Evolutionary conservation across 2,113 vertebrate genomes (phyloP).

Genomic region (Falco punctatus): DNA sequence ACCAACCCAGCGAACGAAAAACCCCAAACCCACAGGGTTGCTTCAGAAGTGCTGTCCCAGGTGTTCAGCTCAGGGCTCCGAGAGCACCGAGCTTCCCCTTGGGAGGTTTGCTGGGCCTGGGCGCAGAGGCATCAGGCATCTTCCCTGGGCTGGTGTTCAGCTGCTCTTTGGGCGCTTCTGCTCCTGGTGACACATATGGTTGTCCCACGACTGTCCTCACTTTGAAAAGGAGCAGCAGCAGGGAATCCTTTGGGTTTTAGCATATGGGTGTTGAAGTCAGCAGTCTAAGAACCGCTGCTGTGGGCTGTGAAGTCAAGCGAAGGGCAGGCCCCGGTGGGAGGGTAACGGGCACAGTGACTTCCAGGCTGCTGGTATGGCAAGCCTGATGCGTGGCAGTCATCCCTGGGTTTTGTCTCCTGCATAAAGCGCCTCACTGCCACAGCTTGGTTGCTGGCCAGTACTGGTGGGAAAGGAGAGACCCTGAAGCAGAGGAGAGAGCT

Average conservation of each 20-base stretch:
- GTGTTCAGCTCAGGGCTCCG: background rate
- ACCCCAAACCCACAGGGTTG: background rate
- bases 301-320: background rate
- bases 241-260: background rate
- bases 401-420: background rate
- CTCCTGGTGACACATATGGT: background rate
- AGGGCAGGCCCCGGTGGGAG: accelerated
- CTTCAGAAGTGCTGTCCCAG: background rate
- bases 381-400: accelerated
- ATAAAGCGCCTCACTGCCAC: background rate
- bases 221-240: background rate
- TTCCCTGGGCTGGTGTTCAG: background rate
- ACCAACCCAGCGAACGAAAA: too few species aligned
- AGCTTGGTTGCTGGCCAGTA: background rate
- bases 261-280: accelerated
- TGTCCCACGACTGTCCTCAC: background rate
- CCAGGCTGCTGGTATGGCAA: background rate
- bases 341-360: background rate
- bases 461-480: background rate
- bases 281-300: background rate
- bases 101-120: background rate
- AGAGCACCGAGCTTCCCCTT: accelerated
- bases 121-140: background rate
- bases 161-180: background rate
- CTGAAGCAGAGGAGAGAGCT: background rate